Evolutionary conservation across 2,797 vertebrate genomes (phyloP).

Genomic region (Nannoperca obscura): DNA sequence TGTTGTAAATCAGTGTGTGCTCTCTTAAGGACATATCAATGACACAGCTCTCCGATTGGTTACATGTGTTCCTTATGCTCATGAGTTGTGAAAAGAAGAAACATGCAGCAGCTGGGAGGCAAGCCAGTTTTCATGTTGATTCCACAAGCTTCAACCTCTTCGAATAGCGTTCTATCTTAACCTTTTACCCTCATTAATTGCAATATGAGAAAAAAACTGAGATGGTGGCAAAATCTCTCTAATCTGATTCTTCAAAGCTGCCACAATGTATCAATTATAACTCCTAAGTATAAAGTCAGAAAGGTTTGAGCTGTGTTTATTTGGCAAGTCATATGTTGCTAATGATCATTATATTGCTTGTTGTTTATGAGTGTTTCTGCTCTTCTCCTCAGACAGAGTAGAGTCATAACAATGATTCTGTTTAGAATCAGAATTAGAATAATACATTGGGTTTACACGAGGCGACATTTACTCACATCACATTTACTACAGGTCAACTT

Average conservation of each 20-base stretch:
- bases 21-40: conserved; percentile 24
- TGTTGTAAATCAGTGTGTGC: conserved; percentile 2
- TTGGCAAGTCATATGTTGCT: background rate
- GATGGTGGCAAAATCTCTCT: background rate
- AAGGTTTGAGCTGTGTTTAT: conserved; percentile 2
- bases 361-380: background rate
- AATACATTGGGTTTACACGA: too few species aligned
- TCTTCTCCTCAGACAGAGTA: conserved; percentile 37
- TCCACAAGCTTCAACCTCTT: background rate
- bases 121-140: background rate
- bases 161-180: background rate
- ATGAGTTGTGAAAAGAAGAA: background rate
- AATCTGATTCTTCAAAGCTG: background rate
- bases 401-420: conserved; percentile 26
- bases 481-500: too few species aligned
- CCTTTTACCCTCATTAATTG: conserved; percentile 11
- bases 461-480: too few species aligned
- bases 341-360: background rate
- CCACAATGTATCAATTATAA: background rate
- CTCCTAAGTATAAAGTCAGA: background rate
- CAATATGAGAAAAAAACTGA: background rate
- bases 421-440: too few species aligned
- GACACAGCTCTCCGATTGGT: conserved; percentile 15
- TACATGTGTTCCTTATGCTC: conserved; percentile 5
- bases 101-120: background rate